These are phyloP conservation scores for Cherax destructor DNA, from an alignment of 1,140 invertebrate species.

Conservation along the genomic window DNA sequence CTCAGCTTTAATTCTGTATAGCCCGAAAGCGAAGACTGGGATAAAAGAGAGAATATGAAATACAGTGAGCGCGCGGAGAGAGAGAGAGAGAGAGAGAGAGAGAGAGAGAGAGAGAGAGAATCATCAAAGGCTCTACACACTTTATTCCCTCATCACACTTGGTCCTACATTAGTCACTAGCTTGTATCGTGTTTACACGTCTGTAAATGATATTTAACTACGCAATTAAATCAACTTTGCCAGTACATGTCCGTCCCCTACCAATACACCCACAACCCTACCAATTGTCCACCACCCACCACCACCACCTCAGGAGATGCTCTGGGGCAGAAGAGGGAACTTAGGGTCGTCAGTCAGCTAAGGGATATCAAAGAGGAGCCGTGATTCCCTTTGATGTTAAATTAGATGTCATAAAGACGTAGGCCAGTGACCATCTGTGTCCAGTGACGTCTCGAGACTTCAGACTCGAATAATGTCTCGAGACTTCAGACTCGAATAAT, in stretches of 20 bases:
- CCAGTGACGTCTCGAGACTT: background rate
- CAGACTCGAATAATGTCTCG: no score
- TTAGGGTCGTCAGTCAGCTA: conserved; percentile 4
- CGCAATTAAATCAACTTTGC: no score
- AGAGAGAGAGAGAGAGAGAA: background rate
- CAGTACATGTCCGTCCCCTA: background rate
- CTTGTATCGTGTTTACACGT: no score
- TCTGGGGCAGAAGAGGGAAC: background rate
- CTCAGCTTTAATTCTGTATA: no score
- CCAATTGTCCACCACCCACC: background rate
- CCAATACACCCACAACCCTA: background rate
- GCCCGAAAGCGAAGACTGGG: no score
- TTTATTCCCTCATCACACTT: no score
- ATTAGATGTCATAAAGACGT: conserved; percentile 32
- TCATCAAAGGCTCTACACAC: background rate
- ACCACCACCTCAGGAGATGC: background rate
- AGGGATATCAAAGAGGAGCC: background rate
- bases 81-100: background rate
- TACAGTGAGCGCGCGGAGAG: background rate
- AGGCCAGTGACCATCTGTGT: conserved; percentile 17
- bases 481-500: no score
- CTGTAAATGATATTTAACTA: no score
- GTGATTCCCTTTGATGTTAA: conserved; percentile 31
- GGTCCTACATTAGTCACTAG: no score
- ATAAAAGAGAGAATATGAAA: no score